Evolutionary conservation across 1,140 invertebrate genomes (phyloP).

Genomic region (Bombus impatiens): DNA sequence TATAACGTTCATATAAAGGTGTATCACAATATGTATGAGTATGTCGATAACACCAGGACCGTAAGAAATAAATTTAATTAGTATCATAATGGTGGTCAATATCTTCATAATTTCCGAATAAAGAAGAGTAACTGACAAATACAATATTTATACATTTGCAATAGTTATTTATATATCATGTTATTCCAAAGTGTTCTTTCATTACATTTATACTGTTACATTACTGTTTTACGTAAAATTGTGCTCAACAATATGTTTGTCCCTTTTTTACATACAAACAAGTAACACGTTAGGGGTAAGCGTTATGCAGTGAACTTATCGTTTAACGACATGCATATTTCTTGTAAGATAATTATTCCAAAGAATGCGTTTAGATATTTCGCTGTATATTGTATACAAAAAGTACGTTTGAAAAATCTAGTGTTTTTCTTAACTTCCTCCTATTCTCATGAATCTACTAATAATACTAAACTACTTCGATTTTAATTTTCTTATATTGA

Average conservation of each 20-base stretch:
- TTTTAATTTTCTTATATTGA: background rate
- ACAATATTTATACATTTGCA: background rate
- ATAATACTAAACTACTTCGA: background rate
- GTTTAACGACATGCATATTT: background rate
- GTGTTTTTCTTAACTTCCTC: background rate
- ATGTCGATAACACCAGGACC: conserved; percentile 55
- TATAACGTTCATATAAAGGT: background rate
- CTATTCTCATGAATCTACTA: background rate
- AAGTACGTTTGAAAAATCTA: background rate
- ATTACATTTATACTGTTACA: background rate
- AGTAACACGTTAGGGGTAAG: too few relatives aligned
- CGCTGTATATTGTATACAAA: too few relatives aligned
- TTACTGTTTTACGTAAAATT: background rate
- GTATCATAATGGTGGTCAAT: background rate
- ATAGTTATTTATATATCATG: background rate
- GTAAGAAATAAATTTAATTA: conserved; percentile 53
- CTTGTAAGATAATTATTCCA: background rate
- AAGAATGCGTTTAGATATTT: background rate
- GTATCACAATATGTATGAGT: conserved; percentile 6
- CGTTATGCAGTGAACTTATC: background rate
- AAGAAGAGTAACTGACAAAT: background rate
- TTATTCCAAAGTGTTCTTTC: background rate
- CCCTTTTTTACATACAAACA: background rate
- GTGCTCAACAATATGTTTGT: background rate
- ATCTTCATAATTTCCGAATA: too few relatives aligned